These are phyloP conservation scores for Pteropus rufus DNA, from an alignment of 2,797 vertebrate species.

Conservation along the genomic window DNA sequence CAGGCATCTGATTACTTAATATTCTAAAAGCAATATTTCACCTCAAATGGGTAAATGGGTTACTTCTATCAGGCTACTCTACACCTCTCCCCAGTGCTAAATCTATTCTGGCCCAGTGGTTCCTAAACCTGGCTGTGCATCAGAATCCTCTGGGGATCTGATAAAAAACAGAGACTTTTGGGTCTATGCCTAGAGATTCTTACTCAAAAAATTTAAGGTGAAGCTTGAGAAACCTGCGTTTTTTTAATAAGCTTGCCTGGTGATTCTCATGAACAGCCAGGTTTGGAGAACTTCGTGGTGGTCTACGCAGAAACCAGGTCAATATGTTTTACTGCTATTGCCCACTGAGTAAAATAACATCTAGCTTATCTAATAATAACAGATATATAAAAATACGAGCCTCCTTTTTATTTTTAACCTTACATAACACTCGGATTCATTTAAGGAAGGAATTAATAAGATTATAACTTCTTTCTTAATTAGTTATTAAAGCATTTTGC, in stretches of 20 bases:
- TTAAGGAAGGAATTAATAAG: neutral
- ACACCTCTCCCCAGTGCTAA: neutral
- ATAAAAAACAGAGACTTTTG: neutral
- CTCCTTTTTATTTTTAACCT: constrained; percentile 10
- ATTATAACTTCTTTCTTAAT: constrained; percentile 6
- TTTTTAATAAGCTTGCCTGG: neutral
- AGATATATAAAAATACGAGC: neutral
- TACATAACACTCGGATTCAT: neutral
- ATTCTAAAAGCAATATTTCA: neutral
- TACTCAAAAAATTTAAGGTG: neutral
- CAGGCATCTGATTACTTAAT: neutral
- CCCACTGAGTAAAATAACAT: neutral
- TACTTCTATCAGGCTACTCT: neutral
- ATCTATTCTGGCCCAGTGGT: neutral
- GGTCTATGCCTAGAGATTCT: neutral
- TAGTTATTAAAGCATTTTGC: constrained; percentile 1
- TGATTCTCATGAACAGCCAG: neutral
- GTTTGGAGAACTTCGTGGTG: neutral
- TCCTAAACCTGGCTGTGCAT: neutral
- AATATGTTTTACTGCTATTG: neutral
- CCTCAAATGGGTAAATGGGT: neutral
- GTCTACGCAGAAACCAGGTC: neutral
- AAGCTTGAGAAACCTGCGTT: neutral
- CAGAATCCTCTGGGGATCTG: neutral
- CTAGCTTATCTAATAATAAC: neutral